Evolutionary conservation across 2,888 invertebrate genomes (phyloP), one percentile per base, ranked within the genome.

Genomic region (Amphipyra tragopoginis): DNA sequence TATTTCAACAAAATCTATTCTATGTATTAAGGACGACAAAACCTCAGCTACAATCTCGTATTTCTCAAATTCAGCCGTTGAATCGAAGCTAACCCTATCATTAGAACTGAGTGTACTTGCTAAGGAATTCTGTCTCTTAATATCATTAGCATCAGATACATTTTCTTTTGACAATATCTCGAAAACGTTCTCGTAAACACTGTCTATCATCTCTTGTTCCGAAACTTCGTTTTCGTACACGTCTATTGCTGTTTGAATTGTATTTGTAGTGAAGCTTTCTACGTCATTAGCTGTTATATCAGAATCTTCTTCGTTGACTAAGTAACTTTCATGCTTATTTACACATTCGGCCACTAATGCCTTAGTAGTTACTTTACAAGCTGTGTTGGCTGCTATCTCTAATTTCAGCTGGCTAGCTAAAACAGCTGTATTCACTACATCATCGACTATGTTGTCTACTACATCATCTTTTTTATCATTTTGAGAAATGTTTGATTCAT

Each of bases 21-120:
- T 86, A 47, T 85, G 86, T 0, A 93, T 64, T 36, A 94, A 75
- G 10, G 67, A 40, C 2, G 80, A 73, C 8, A 94, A 62, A 5
- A 94, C 68, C 50, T 94, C 93, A 0, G 89, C 74, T 7, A 93
- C 84, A 0, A 81, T 63, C 84, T 94, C 94, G 38, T 89, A 85
- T 74, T 90, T 93, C 65, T 94, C 94, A 65, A 94, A 94, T 75
- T 94, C 94, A 5, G 73, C 86, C 1, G 91, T 93, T 0, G 94
- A 93, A 84, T 94, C 88, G 13, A 91, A 87, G 58, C 94, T 93
- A 26, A 60, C 51, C 0, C 76, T 59, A n/a, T 86, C 88, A 38
- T 81, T 80, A 0, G 88, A 87, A 74, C 86, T 89, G 0, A 82
- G 49, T n/a, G 82, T 77, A 66, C 88, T 91, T 43, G 59, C 70